Evolutionary conservation across 2,888 invertebrate genomes (phyloP).

Genomic region (Noctua pronuba): DNA sequence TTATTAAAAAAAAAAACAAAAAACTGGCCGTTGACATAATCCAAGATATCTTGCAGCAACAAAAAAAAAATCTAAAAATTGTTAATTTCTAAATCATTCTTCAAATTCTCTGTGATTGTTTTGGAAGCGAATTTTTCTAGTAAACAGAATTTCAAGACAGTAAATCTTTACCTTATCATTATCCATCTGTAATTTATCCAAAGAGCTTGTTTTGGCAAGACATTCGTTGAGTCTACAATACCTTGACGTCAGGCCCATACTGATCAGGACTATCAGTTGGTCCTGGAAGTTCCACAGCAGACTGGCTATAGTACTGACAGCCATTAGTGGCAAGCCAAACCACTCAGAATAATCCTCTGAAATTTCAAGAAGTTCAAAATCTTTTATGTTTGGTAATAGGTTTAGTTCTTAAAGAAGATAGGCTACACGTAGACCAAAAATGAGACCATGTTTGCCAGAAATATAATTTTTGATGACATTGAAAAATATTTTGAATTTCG

Average conservation of each 20-base stretch:
- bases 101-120: not conserved
- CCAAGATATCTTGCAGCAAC: too few relatives aligned
- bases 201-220: conserved; percentile 69
- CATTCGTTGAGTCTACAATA: conserved; percentile 91
- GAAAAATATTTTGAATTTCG: not conserved
- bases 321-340: conserved; percentile 79
- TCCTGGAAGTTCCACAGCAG: conserved; percentile 93
- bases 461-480: not conserved
- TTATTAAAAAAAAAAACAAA: not conserved
- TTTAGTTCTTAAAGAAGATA: not conserved
- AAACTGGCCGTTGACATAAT: too few relatives aligned
- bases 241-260: conserved; percentile 91
- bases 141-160: not conserved
- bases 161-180: conserved; percentile 62
- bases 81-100: not conserved
- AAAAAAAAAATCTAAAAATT: not conserved
- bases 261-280: conserved; percentile 92
- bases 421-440: not conserved
- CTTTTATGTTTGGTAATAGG: not conserved
- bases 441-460: not conserved
- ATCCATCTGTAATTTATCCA: conserved; percentile 65
- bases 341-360: conserved; percentile 78
- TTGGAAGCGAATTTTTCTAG: not conserved
- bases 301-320: conserved; percentile 89
- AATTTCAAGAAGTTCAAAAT: conserved; percentile 38